Base-by-base conservation (phyloP, 2,888 invertebrate species). In the Rhaphigaster nebulosa region DNA sequence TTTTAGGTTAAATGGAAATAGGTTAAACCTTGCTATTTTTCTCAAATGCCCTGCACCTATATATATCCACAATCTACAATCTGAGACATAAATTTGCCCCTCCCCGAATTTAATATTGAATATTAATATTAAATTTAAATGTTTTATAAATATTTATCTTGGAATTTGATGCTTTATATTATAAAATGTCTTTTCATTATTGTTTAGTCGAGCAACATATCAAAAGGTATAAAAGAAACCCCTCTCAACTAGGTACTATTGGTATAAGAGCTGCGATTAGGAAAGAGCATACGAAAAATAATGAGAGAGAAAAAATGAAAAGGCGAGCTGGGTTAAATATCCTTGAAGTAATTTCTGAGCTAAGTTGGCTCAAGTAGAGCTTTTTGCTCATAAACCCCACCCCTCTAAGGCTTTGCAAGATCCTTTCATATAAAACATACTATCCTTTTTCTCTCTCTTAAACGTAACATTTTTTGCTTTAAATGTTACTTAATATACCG, bases 361-460 rank as follows among this genome's bases (percentile, higher is more conserved):
- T 80, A 84, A 84, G 84, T 84, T 45, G 84, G n/a, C 84, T 84
- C 84, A 45, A 84, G 84, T 84, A 45, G 84, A n/a, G 45, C 84
- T 84, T 45, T 84, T 84, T 84, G 45, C 45, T 45, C 45, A 45
- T 84, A 45, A 50, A 50, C 45, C 45, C 45, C 45, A 50, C 45
- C 84, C 45, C 41, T 26, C 45, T 45, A 50, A n/a, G 45, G 70
- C 45, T 84, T 84, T 45, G n/a, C 4, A 84, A 84, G 45, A 41
- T 45, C 45, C 84, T 50, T n/a, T 84, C 45, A 50, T 84, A 84
- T 84, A 84, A 84, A 84, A 84, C 84, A 84, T n/a, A 45, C 80
- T 84, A 4, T 0, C 41, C 10, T 84, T 84, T 84, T 84, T 84
- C 84, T 50, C 84, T 50, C 84, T 41, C 84, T 84, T 84, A 76